Evolutionary conservation across 2,797 vertebrate species (phyloP).

Genomic region (Channallabes apus): DNA sequence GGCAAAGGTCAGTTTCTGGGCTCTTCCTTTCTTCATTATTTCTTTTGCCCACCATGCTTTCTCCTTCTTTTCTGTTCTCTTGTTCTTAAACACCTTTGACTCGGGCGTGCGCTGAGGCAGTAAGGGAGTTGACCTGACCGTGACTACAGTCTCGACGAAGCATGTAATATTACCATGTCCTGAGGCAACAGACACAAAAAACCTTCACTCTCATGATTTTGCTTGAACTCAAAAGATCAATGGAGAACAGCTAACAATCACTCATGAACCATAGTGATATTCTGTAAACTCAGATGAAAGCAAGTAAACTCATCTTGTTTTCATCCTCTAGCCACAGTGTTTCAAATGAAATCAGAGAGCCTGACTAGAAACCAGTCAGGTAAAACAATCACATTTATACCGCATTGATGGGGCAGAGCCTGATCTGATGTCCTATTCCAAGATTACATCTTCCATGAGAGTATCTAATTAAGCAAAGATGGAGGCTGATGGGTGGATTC

Average conservation of each 20-base stretch:
- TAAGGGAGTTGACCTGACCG: constrained; percentile 52
- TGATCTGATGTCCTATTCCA: constrained; percentile 15
- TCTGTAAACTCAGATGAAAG: constrained; percentile 4
- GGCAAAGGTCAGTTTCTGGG: constrained; percentile 46
- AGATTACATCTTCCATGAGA: constrained; percentile 22
- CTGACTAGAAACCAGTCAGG: not conserved
- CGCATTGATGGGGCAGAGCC: not conserved
- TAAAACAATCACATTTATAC: not conserved
- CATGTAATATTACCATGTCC: constrained; percentile 29
- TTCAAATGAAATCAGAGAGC: not conserved
- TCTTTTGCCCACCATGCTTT: constrained; percentile 36
- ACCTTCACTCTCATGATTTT: not conserved
- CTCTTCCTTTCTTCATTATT: constrained; percentile 58
- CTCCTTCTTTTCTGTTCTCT: constrained; percentile 44
- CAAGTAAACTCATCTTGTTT: not conserved
- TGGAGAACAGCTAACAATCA: constrained; percentile 10
- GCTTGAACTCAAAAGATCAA: constrained; percentile 33
- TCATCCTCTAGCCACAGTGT: not conserved
- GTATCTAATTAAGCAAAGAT: constrained; percentile 46
- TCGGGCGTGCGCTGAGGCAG: constrained; percentile 42
- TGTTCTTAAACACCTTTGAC: constrained; percentile 54
- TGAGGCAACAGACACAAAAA: not conserved
- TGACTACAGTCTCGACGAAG: constrained; percentile 36
- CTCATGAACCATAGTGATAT: constrained; percentile 13
- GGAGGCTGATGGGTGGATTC: not conserved